A percentile compares a stretch with the other conserved stretches of the same genome.
These are phyloP conservation scores for Cotesia congregata DNA, from an alignment of 2,888 invertebrate genomes.

Conservation along the genomic window DNA sequence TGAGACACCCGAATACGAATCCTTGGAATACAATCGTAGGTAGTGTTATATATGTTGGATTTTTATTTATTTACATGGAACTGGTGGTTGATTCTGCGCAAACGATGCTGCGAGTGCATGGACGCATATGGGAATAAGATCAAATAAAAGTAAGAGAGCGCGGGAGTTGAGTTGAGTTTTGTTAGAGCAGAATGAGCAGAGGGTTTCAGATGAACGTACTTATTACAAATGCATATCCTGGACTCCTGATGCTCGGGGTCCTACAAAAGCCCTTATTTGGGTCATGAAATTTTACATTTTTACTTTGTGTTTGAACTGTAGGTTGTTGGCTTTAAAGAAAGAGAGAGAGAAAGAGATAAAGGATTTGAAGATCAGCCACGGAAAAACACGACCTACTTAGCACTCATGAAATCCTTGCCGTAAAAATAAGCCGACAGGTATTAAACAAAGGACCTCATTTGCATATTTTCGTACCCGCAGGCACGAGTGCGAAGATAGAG, in stretches of 20 bases:
- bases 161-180: conserved; percentile 39
- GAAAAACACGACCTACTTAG: conserved; percentile 52
- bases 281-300: conserved; percentile 59
- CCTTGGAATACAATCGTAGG: background rate
- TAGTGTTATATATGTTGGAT: background rate
- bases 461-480: conserved; percentile 59
- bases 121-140: background rate
- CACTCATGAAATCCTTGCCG: conserved; percentile 60
- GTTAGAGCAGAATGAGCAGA: conserved; percentile 48
- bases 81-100: background rate
- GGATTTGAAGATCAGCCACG: background rate
- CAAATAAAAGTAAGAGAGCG: background rate
- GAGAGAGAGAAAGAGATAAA: too few species aligned
- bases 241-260: conserved; percentile 66
- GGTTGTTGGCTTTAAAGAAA: background rate
- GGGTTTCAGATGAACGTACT: conserved; percentile 32
- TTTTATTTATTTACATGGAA: background rate
- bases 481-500: background rate
- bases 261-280: conserved; percentile 71
- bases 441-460: conserved; percentile 69
- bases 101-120: background rate
- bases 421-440: conserved; percentile 70
- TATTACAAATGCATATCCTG: conserved; percentile 48
- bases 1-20: conserved; percentile 3
- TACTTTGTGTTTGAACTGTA: background rate